phyloP scores from a whole-genome alignment of 2,113 vertebrate species.

The Leiothrix lutea region DNA sequence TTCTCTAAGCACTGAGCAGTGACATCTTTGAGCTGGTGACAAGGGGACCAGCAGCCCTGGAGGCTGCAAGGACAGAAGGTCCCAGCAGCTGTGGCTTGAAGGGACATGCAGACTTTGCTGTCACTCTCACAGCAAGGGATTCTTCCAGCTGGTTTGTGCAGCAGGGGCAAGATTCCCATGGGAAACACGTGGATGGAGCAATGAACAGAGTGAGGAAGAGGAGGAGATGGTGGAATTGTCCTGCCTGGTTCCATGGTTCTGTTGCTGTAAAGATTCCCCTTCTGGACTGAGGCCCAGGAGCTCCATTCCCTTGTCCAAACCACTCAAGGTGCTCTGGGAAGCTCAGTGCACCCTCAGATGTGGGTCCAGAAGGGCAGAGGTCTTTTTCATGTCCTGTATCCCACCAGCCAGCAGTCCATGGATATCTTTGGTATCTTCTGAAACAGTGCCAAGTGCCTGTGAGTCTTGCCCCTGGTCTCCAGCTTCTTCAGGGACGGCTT shows the following conservation, averaged over 20 bases:
- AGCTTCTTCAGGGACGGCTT: background rate
- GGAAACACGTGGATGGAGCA: background rate
- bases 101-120: background rate
- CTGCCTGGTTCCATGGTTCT: background rate
- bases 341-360: background rate
- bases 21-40: slow-evolving; percentile 9
- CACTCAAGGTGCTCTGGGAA: background rate
- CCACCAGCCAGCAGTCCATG: background rate
- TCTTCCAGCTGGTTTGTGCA: background rate
- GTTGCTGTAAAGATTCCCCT: background rate
- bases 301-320: background rate
- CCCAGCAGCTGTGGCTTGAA: background rate
- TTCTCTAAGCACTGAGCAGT: background rate
- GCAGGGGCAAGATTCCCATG: background rate
- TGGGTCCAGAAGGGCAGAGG: background rate
- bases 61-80: background rate
- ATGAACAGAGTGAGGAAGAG: background rate
- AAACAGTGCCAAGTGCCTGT: background rate
- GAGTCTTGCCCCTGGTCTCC: background rate
- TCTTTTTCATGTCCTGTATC: background rate
- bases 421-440: background rate
- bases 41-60: background rate
- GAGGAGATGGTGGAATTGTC: background rate
- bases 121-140: background rate
- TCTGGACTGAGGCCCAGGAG: background rate